Conservation (phyloP, 2,113 vertebrate genomes). For the Ceyx melanurus region DNA sequence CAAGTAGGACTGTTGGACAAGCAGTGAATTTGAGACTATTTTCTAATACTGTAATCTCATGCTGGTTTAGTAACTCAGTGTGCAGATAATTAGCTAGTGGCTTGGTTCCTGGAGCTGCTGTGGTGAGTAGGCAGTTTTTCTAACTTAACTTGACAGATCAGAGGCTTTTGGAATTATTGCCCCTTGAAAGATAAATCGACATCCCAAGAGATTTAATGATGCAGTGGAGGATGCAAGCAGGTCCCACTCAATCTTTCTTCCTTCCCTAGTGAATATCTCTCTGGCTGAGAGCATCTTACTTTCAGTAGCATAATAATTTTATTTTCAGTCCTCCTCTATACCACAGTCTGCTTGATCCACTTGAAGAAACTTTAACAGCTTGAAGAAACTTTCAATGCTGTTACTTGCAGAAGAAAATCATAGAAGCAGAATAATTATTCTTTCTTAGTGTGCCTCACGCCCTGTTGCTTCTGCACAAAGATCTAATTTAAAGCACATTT, state of each 20-base stretch:
- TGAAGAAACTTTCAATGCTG: not conserved
- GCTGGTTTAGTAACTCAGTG: conserved; percentile 1
- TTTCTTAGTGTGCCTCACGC: not conserved
- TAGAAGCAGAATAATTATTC: conserved; percentile 11
- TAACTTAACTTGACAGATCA: conserved; percentile 7
- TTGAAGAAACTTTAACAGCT: not conserved
- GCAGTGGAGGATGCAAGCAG: not conserved
- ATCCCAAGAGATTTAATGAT: not conserved
- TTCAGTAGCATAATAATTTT: not conserved
- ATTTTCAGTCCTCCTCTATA: not conserved
- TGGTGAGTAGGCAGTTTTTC: not conserved
- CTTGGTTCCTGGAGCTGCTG: not conserved
- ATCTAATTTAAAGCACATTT: conserved; percentile 15
- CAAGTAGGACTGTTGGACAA: not conserved
- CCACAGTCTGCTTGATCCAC: not conserved
- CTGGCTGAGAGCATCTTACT: not conserved
- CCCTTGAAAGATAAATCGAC: conserved; percentile 19
- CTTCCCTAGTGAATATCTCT: not conserved
- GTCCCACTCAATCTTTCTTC: not conserved
- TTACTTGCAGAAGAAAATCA: conserved; percentile 13
- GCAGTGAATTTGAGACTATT: not conserved
- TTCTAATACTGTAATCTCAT: not conserved
- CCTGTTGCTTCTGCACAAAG: conserved; percentile 19
- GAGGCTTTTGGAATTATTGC: conserved; percentile 6
- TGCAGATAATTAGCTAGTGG: not conserved